A percentile compares a stretch with the other conserved stretches of the same genome.
phyloP scores from a whole-genome alignment of 2,113 vertebrate species.

The Heterocephalus glaber region DNA sequence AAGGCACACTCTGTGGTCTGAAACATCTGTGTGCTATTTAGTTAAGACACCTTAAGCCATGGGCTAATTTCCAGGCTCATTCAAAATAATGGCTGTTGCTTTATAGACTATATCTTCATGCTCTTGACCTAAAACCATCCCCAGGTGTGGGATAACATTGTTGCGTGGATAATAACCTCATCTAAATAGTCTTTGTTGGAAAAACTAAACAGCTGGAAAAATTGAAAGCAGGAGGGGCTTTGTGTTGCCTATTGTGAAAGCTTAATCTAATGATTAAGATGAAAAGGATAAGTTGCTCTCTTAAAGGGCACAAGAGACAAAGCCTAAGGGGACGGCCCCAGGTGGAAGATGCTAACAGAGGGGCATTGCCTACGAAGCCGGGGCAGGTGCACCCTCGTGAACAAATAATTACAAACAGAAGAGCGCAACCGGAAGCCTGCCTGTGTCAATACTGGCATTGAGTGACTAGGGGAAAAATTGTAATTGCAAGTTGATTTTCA shows the following conservation, averaged over 20 bases:
- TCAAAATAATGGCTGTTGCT: background rate
- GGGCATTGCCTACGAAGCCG: accelerated
- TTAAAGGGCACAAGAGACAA: background rate
- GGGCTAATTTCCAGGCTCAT: background rate
- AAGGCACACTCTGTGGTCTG: accelerated
- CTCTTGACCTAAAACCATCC: background rate
- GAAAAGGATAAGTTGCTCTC: background rate
- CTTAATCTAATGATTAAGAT: background rate
- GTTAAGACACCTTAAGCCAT: no score
- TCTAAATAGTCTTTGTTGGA: background rate
- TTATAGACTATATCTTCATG: background rate
- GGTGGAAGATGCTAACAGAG: background rate
- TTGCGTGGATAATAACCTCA: background rate
- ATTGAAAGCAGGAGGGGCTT: background rate
- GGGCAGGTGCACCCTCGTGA: no score
- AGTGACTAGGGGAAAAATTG: background rate
- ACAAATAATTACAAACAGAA: background rate
- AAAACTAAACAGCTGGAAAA: background rate
- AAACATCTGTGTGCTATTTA: no score
- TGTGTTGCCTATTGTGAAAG: background rate
- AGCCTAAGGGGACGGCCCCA: background rate
- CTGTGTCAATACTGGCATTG: background rate
- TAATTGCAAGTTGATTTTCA: background rate
- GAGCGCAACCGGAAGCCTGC: background rate
- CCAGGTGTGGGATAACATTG: background rate